A percentile compares a stretch with the other conserved stretches of the same genome.
phyloP scores from a whole-genome alignment of 2,888 invertebrate genomes.

The Aspidapion aeneum region DNA sequence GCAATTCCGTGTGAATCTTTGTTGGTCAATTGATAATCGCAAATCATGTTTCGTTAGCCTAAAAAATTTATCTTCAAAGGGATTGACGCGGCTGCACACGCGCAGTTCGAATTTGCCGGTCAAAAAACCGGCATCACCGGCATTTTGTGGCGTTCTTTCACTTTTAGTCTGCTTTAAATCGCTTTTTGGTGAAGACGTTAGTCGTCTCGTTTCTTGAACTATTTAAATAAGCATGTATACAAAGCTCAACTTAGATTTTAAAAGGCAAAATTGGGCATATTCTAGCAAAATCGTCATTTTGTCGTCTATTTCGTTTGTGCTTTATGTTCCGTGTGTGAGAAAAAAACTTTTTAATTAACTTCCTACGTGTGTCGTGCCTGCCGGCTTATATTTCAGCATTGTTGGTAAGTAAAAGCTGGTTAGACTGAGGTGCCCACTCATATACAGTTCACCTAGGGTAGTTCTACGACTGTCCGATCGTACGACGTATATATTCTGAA shows the following conservation, averaged over 20 bases:
- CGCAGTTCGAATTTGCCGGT: not conserved
- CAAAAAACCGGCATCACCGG: constrained; percentile 9
- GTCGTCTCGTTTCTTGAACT: constrained; percentile 33
- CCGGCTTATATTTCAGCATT: too few relatives aligned
- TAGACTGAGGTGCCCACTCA: too few relatives aligned
- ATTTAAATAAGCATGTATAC: constrained; percentile 46
- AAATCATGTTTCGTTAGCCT: not conserved
- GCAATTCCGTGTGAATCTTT: not conserved
- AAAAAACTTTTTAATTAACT: constrained; percentile 41
- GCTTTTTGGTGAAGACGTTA: constrained; percentile 40
- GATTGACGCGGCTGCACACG: not conserved
- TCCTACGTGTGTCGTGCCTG: too few relatives aligned
- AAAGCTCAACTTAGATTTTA: constrained; percentile 45
- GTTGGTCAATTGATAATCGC: constrained; percentile 5
- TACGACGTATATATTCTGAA: too few relatives aligned
- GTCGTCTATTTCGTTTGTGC: constrained; percentile 43
- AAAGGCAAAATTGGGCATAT: constrained; percentile 44
- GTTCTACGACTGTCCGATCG: too few relatives aligned
- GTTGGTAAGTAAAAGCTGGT: too few relatives aligned
- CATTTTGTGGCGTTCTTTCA: constrained; percentile 17
- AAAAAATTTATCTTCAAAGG: not conserved
- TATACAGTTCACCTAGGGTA: too few relatives aligned
- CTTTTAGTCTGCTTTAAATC: constrained; percentile 41
- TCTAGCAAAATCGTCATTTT: constrained; percentile 41
- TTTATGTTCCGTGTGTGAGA: constrained; percentile 48